Evolutionary conservation across 2,113 vertebrate species (phyloP).

Genomic region (Microtus richardsoni): DNA sequence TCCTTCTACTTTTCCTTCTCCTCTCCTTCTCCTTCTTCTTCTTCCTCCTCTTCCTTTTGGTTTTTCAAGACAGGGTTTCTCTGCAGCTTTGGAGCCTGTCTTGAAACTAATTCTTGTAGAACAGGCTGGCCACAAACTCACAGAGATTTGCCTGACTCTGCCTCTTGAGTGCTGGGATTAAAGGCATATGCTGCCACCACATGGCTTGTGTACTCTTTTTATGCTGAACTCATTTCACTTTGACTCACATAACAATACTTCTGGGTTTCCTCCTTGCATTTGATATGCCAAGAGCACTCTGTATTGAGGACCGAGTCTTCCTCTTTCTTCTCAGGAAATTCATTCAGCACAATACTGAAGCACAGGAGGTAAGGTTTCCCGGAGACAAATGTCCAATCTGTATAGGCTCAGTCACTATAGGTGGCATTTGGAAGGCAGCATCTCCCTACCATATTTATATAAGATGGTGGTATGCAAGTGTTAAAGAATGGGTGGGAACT

Average conservation of each 20-base stretch:
- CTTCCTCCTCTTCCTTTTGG: too few relatives aligned
- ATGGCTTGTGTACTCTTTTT: background rate
- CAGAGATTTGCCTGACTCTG: too few relatives aligned
- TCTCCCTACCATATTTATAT: background rate
- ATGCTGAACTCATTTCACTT: background rate
- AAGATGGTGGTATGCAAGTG: background rate
- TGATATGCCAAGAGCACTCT: background rate
- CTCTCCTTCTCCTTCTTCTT: fast-evolving
- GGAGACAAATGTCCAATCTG: background rate
- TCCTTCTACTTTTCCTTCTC: too few relatives aligned
- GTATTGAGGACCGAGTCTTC: background rate
- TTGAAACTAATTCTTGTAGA: too few relatives aligned
- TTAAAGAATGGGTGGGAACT: background rate
- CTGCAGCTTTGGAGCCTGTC: too few relatives aligned
- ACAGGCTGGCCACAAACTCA: too few relatives aligned
- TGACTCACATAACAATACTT: background rate
- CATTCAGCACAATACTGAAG: background rate
- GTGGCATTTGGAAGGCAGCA: background rate
- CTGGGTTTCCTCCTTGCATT: background rate
- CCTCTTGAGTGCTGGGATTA: too few relatives aligned
- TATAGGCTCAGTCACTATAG: background rate
- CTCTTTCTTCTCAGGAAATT: background rate
- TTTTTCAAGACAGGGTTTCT: too few relatives aligned
- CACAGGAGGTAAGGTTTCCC: background rate
- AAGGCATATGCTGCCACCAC: too few relatives aligned